Percentiles rank a stretch among this genome's conserved stretches.
These are phyloP conservation scores for Yponomeuta malinellus DNA, from an alignment of 2,888 invertebrate genomes.

Conservation along the genomic window DNA sequence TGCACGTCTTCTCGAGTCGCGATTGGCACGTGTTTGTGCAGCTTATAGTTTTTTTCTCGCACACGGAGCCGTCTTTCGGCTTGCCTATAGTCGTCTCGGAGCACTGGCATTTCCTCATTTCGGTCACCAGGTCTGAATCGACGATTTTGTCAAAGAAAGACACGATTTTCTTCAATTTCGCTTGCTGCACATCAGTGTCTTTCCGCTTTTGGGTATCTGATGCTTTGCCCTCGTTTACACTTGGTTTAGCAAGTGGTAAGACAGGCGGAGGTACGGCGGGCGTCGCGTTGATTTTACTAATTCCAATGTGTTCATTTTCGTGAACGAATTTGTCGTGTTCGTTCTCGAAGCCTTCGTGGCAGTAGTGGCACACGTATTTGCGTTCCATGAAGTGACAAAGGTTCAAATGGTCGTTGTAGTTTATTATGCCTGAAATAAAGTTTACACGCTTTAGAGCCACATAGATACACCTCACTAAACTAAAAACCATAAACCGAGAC, in stretches of 20 bases:
- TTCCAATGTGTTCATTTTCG: slow-evolving; percentile 60
- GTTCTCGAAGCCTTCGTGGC: slow-evolving; percentile 57
- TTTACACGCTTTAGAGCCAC: too few species aligned
- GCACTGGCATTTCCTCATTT: slow-evolving; percentile 39
- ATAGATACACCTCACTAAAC: too few species aligned
- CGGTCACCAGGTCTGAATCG: slow-evolving; percentile 39
- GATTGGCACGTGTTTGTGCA: slow-evolving; percentile 32
- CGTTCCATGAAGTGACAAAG: slow-evolving; percentile 54
- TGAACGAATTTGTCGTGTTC: slow-evolving; percentile 47
- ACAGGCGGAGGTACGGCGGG: slow-evolving; percentile 12
- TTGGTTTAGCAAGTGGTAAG: slow-evolving; percentile 20
- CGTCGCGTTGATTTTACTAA: slow-evolving; percentile 35
- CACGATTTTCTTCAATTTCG: slow-evolving; percentile 61
- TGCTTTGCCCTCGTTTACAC: slow-evolving; percentile 27
- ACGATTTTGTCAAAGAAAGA: slow-evolving; percentile 61
- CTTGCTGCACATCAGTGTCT: slow-evolving; percentile 29
- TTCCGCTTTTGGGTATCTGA: background rate
- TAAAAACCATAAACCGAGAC: too few species aligned
- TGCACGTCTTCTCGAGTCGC: slow-evolving; percentile 22
- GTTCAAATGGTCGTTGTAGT: slow-evolving; percentile 65
- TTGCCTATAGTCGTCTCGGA: slow-evolving; percentile 39
- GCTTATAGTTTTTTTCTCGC: slow-evolving; percentile 39
- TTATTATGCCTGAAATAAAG: slow-evolving; percentile 51
- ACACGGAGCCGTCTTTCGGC: slow-evolving; percentile 23
- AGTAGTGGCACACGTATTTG: slow-evolving; percentile 53